Evolutionary conservation across 2,888 invertebrate genomes (phyloP).

Genomic region (Lapara coniferarum): DNA sequence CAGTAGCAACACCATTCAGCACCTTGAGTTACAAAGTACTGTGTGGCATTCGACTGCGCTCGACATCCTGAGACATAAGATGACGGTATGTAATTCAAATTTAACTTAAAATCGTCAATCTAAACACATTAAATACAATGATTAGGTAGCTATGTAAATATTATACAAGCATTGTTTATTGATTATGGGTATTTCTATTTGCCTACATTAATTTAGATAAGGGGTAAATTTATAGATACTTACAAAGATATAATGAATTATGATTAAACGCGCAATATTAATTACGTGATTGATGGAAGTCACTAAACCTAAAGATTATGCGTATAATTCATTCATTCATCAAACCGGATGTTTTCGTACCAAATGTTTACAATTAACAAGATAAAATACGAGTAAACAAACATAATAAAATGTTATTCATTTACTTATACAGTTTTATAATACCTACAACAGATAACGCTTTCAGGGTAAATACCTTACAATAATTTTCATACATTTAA

Average conservation of each 20-base stretch:
- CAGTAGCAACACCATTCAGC: too few relatives aligned
- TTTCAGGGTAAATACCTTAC: not conserved
- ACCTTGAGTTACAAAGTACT: too few relatives aligned
- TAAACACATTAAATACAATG: too few relatives aligned
- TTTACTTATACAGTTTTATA: not conserved
- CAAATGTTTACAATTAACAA: conserved; percentile 38
- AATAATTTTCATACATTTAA: not conserved
- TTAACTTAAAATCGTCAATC: too few relatives aligned
- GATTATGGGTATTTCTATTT: too few relatives aligned
- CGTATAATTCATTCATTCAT: conserved; percentile 9
- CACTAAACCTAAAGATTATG: conserved; percentile 18
- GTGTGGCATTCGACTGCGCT: too few relatives aligned
- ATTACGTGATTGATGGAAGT: conserved; percentile 13
- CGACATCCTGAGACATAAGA: too few relatives aligned
- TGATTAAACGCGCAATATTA: not conserved
- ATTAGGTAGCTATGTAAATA: not conserved
- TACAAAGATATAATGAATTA: not conserved
- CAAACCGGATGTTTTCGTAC: conserved; percentile 18
- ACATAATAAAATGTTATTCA: not conserved
- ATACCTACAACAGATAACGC: not conserved
- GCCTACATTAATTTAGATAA: conserved; percentile 6
- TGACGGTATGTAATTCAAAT: too few relatives aligned
- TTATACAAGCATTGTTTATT: not conserved
- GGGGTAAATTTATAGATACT: not conserved
- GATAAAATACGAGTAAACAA: conserved; percentile 34